Conservation (phyloP, 2,113 vertebrate genomes). For the Pogona vitticeps region DNA sequence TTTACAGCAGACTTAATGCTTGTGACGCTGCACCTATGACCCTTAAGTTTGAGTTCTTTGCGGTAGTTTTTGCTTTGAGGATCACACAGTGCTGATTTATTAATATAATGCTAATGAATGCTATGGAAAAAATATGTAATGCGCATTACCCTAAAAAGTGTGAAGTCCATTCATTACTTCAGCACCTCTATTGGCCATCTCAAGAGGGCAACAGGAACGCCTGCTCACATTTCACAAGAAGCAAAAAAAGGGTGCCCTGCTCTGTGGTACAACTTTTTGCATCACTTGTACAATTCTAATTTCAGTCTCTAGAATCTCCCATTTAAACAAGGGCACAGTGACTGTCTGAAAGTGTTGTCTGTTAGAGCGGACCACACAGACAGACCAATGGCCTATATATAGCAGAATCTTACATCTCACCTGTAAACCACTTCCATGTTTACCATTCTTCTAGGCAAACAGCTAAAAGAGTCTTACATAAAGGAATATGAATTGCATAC, state of each 20-base stretch:
- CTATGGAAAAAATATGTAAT: neutral
- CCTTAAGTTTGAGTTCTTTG: conserved; percentile 7
- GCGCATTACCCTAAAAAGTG: neutral
- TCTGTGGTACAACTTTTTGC: neutral
- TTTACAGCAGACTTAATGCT: neutral
- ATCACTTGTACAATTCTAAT: neutral
- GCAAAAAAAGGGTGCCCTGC: neutral
- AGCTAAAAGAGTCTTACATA: neutral
- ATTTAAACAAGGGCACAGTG: neutral
- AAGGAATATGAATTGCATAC: neutral
- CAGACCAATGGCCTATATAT: neutral
- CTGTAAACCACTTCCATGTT: neutral
- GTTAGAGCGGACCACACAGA: neutral
- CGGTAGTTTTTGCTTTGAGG: neutral
- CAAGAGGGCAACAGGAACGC: neutral
- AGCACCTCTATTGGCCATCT: accelerated
- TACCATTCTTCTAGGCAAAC: neutral
- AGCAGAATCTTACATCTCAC: neutral
- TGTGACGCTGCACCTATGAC: neutral
- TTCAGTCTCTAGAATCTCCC: neutral
- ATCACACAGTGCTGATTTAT: neutral
- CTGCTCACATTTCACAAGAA: neutral
- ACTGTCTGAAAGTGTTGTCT: neutral
- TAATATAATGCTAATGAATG: accelerated
- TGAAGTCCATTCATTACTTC: neutral